Evolutionary conservation across 1,140 invertebrate species (phyloP).

Genomic region (Drosophila paulistorum): DNA sequence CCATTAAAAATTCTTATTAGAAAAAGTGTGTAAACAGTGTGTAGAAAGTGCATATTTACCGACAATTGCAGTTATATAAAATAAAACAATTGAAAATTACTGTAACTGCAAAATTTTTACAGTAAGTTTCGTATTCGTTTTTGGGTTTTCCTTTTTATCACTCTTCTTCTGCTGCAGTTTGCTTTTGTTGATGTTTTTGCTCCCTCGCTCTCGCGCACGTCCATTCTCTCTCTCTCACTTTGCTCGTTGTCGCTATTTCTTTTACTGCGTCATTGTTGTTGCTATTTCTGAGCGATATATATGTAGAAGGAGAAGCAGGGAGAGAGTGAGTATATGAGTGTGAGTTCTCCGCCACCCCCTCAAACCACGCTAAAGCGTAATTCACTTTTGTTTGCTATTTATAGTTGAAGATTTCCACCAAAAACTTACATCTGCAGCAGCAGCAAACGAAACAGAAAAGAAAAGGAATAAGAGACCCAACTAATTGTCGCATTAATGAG

Average conservation of each 20-base stretch:
- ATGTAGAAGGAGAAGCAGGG: too few relatives aligned
- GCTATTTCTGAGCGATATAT: conserved; percentile 9
- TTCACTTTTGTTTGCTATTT: conserved; percentile 72
- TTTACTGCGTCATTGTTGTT: conserved; percentile 48
- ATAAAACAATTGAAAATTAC: conserved; percentile 26
- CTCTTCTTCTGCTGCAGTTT: conserved; percentile 8
- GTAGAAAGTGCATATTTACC: background rate
- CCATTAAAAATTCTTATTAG: too few relatives aligned
- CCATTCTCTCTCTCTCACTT: background rate
- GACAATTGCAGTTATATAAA: conserved; percentile 59
- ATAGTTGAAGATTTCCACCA: conserved; percentile 51
- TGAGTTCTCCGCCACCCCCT: conserved; percentile 5
- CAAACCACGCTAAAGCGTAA: conserved; percentile 48
- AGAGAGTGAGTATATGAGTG: too few relatives aligned
- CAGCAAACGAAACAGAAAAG: conserved; percentile 20
- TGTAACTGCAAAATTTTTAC: conserved; percentile 64
- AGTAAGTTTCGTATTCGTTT: conserved; percentile 66
- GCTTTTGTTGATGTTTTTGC: conserved; percentile 57
- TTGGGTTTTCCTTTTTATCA: conserved; percentile 25
- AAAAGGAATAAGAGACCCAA: conserved; percentile 1
- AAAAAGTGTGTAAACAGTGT: conserved; percentile 1
- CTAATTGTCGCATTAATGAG: conserved; percentile 4
- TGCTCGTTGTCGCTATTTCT: conserved; percentile 8
- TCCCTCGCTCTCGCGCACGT: conserved; percentile 16
- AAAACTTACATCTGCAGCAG: conserved; percentile 42